Conservation (phyloP, 2,888 invertebrate species). For the Trisateles emortualis region DNA sequence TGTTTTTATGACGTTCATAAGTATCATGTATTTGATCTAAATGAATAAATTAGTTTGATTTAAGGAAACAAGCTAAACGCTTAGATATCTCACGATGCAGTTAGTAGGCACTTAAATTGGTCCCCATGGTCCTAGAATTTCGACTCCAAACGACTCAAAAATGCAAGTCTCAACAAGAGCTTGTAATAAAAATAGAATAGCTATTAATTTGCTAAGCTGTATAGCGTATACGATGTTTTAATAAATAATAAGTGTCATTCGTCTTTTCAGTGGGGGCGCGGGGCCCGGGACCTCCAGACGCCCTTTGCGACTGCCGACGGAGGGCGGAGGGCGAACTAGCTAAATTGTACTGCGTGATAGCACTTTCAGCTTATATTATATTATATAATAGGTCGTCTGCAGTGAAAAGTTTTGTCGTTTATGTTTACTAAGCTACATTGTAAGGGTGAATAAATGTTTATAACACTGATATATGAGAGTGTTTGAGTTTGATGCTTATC, state of each 20-base stretch:
- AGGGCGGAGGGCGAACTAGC: slow-evolving; percentile 32
- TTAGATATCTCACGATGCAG: too few species aligned
- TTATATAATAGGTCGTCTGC: neutral
- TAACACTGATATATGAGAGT: too few species aligned
- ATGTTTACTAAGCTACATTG: neutral
- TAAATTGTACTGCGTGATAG: slow-evolving; percentile 22
- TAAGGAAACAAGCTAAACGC: too few species aligned
- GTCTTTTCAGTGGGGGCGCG: slow-evolving; percentile 58
- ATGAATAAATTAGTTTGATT: too few species aligned
- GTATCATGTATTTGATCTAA: too few species aligned
- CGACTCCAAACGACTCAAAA: too few species aligned
- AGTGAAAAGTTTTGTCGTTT: neutral
- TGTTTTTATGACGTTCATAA: too few species aligned
- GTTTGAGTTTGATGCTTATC: too few species aligned
- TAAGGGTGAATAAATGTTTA: too few species aligned
- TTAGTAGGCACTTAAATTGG: too few species aligned
- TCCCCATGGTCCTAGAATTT: too few species aligned
- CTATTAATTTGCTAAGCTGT: neutral
- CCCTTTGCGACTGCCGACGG: slow-evolving; percentile 52
- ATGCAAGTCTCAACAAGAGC: too few species aligned
- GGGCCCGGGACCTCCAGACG: slow-evolving; percentile 69
- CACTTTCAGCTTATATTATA: slow-evolving; percentile 5
- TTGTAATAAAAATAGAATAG: neutral
- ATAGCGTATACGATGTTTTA: slow-evolving; percentile 39
- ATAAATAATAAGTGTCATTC: slow-evolving; percentile 73